Evolutionary conservation across 2,888 invertebrate species (phyloP).

Genomic region (Auanema freiburgensis): DNA sequence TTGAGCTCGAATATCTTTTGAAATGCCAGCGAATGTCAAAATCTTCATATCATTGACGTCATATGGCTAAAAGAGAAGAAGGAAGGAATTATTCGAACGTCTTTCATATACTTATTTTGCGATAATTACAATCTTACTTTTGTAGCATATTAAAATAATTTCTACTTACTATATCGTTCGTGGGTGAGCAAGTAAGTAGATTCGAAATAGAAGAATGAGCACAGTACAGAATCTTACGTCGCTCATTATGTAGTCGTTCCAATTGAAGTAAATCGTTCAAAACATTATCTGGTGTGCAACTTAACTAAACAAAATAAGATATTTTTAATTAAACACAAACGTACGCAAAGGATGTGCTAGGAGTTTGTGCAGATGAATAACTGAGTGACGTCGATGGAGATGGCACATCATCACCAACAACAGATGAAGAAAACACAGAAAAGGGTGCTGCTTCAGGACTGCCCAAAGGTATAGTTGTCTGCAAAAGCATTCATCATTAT

Average conservation of each 20-base stretch:
- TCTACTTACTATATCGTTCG: conserved; percentile 42
- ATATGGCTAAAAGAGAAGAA: conserved; percentile 33
- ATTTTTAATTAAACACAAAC: too few relatives aligned
- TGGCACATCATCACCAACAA: not conserved
- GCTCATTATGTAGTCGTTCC: conserved; percentile 40
- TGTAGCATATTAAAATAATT: not conserved
- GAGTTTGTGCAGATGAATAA: not conserved
- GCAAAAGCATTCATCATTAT: too few relatives aligned
- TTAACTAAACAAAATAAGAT: too few relatives aligned
- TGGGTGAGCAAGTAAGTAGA: conserved; percentile 28
- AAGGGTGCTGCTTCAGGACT: not conserved
- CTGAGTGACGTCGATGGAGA: not conserved
- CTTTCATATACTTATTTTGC: not conserved
- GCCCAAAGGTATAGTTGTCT: too few relatives aligned
- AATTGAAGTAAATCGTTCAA: conserved; percentile 38
- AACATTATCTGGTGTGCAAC: conserved; percentile 22
- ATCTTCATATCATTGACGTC: conserved; percentile 33
- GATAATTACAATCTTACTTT: not conserved
- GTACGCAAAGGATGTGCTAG: too few relatives aligned
- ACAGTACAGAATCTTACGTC: conserved; percentile 38
- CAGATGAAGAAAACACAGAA: not conserved
- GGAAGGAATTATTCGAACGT: not conserved
- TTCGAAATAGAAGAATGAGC: conserved; percentile 29
- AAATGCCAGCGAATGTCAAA: conserved; percentile 41
- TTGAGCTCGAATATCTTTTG: conserved; percentile 36